Percentiles rank a stretch among this genome's conserved stretches.
These are phyloP conservation scores for Scaptomyza reducta DNA, from an alignment of 2,888 invertebrate species.

Conservation along the genomic window DNA sequence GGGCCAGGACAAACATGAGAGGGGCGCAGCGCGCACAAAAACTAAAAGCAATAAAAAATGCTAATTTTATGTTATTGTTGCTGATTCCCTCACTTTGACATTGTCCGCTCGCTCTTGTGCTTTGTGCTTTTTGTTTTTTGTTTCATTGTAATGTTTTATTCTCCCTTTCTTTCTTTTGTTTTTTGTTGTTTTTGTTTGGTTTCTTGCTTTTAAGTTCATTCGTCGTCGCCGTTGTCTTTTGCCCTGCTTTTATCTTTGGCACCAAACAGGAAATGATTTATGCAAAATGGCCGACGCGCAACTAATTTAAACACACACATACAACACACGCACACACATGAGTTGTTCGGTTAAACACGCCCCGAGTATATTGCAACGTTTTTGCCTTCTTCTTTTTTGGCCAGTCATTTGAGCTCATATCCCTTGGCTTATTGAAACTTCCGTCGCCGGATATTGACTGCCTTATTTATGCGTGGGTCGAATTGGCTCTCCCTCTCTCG, in stretches of 20 bases:
- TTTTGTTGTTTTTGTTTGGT: slow-evolving; percentile 20
- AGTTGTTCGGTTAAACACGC: slow-evolving; percentile 42
- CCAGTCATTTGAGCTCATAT: slow-evolving; percentile 74
- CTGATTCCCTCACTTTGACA: slow-evolving; percentile 53
- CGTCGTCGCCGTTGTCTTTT: slow-evolving; percentile 43
- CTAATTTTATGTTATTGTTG: slow-evolving; percentile 77
- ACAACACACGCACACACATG: slow-evolving; percentile 22
- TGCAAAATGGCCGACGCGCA: slow-evolving; percentile 67
- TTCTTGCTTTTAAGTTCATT: slow-evolving; percentile 43
- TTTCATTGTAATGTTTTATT: slow-evolving; percentile 29
- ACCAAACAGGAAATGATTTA: slow-evolving; percentile 78
- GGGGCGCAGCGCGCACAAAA: slow-evolving; percentile 31
- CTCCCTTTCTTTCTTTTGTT: slow-evolving; percentile 7
- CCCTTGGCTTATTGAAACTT: slow-evolving; percentile 70
- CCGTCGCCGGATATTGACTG: slow-evolving; percentile 67
- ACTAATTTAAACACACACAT: slow-evolving; percentile 66
- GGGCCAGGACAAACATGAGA: slow-evolving; percentile 18
- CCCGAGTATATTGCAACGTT: slow-evolving; percentile 24
- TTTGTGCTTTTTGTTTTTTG: slow-evolving; percentile 40
- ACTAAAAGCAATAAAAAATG: slow-evolving; percentile 80
- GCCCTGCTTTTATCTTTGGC: slow-evolving; percentile 63
- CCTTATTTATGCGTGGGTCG: slow-evolving; percentile 50
- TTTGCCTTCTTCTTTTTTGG: slow-evolving; percentile 40
- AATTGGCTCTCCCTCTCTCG: background rate
- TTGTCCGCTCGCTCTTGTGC: slow-evolving; percentile 41